Conservation (phyloP, 2,888 invertebrate species). For the Itoplectis maculator region DNA sequence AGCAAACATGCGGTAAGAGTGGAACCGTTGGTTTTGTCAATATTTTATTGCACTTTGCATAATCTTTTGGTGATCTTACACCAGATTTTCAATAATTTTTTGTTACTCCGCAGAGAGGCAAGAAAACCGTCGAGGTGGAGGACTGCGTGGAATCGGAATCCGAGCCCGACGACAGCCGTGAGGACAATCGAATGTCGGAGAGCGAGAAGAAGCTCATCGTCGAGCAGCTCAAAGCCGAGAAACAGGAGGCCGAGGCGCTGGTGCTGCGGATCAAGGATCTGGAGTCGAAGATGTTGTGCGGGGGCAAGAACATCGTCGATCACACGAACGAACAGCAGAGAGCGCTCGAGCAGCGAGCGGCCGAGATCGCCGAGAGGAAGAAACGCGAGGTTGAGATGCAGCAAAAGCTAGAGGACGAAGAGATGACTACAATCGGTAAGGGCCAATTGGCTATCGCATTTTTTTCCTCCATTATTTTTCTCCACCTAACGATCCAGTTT, state of each 20-base stretch:
- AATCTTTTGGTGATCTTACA: constrained; percentile 71
- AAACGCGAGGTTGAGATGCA: constrained; percentile 95
- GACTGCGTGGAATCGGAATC: constrained; percentile 83
- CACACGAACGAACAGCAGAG: constrained; percentile 97
- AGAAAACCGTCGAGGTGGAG: constrained; percentile 85
- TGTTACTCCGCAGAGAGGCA: constrained; percentile 79
- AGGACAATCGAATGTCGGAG: constrained; percentile 82
- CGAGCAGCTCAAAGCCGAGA: constrained; percentile 89
- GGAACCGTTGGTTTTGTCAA: too few species aligned
- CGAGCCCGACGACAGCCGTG: constrained; percentile 83
- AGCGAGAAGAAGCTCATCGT: constrained; percentile 86
- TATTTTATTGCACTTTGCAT: too few species aligned
- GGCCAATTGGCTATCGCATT: too few species aligned
- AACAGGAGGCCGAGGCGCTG: constrained; percentile 90
- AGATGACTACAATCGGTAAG: constrained; percentile 92
- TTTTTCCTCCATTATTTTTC: neutral
- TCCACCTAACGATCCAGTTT: neutral
- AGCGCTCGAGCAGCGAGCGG: constrained; percentile 93
- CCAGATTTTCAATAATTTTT: too few species aligned
- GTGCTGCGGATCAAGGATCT: constrained; percentile 92
- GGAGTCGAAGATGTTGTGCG: constrained; percentile 97
- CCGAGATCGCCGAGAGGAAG: constrained; percentile 96
- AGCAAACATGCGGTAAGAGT: constrained; percentile 69
- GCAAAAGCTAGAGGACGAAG: constrained; percentile 96
- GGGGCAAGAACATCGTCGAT: constrained; percentile 97